A percentile compares a stretch with the other conserved stretches of the same genome.
phyloP scores from a whole-genome alignment of 2,797 vertebrate species.

The Mycteria americana region DNA sequence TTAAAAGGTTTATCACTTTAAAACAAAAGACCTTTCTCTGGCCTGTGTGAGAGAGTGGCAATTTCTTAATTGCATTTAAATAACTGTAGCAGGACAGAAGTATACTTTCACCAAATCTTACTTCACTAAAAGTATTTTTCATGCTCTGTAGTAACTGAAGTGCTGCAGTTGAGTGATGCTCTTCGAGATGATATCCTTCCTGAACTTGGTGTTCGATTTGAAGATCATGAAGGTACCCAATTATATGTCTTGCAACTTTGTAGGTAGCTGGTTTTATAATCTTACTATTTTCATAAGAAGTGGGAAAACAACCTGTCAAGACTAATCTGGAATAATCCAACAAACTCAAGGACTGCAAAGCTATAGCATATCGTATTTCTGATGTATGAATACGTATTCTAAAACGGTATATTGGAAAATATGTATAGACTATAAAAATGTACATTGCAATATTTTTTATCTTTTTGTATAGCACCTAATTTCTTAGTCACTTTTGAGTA shows the following conservation, averaged over 20 bases:
- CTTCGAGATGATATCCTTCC: slow-evolving; percentile 90
- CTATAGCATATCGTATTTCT: not conserved
- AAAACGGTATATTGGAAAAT: not conserved
- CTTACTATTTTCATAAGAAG: not conserved
- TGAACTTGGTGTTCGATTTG: slow-evolving; percentile 92
- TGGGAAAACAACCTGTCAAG: not conserved
- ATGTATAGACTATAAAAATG: not conserved
- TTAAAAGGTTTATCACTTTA: not conserved
- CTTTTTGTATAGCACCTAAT: not conserved
- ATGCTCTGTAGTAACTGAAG: slow-evolving; percentile 78
- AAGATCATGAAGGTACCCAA: slow-evolving; percentile 92
- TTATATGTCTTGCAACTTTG: not conserved
- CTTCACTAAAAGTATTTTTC: not conserved
- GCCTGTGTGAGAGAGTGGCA: not conserved
- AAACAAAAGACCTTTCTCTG: not conserved
- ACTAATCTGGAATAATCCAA: not conserved
- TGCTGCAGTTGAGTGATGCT: slow-evolving; percentile 87
- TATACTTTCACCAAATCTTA: not conserved
- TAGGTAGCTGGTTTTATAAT: not conserved
- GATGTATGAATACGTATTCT: not conserved
- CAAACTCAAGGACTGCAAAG: not conserved
- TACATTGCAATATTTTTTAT: not conserved
- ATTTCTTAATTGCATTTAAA: not conserved
- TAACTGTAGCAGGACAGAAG: not conserved
- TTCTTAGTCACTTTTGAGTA: not conserved